Evolutionary conservation across 1,140 invertebrate species (phyloP), one percentile per base, ranked within the genome.

Genomic region (Trissolcus basalis): DNA sequence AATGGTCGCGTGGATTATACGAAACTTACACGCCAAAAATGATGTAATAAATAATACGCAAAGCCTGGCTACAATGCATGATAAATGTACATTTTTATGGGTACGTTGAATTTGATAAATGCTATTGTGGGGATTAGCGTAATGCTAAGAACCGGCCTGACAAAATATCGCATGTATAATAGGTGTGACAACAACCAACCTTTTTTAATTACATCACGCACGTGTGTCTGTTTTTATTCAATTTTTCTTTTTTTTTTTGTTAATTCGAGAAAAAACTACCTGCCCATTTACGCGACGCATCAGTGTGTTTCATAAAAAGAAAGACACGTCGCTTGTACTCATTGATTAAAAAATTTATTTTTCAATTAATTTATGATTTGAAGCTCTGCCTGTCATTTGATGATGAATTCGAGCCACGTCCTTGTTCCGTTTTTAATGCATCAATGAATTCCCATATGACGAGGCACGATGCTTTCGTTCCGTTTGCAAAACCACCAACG

Each of bases 391-490:
- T 73, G 63, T 67, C 61, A 48, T 67, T 74, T 51, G 32, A 56
- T 74, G 71, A 74, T 74, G 54, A 63, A 74, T 67, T 74, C 63
- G 39, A 74, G 59, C 44, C 44, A 13, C 63, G 71, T 74, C 71
- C 71, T 74, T 74, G 71, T 74, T 74, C 71, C 51, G 63, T 65
- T 74, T 73, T 73, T 74, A 61, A 74, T 74, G 63, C 71, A 74
- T 67, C 71, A 74, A 74, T 74, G 71, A 61, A 51, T 74, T 63
- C 56, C 56, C 71, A 67, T 74, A 60, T n/a, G n/a, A n/a, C n/a
- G n/a, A n/a, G n/a, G n/a, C n/a, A n/a, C n/a, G n/a, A n/a, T 61
- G 70, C 70, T 55, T 73, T 55, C 61, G 65, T 65, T 72, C 43
- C 35, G 11, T 47, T 56, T 41, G 67, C 67, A 49, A 49, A 35